Percentiles rank a stretch among this genome's conserved stretches.
Evolutionary conservation across 2,113 vertebrate species (phyloP).

Genomic region (Bos indicus): DNA sequence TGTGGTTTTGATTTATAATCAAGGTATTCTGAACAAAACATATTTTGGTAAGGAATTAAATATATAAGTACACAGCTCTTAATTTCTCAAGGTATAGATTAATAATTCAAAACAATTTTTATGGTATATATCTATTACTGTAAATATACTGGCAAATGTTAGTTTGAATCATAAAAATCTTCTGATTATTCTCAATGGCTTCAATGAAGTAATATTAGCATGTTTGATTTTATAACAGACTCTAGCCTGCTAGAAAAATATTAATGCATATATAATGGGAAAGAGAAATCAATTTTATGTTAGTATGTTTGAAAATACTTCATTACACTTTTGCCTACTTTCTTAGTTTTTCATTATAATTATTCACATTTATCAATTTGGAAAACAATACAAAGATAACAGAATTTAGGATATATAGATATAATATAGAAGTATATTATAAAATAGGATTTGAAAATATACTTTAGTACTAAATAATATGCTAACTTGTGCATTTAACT

Average conservation of each 20-base stretch:
- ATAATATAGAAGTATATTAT: neutral
- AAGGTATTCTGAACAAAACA: neutral
- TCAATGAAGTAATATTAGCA: neutral
- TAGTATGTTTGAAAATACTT: neutral
- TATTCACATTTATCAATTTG: neutral
- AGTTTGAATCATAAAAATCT: conserved; percentile 28
- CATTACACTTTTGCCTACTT: neutral
- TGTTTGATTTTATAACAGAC: neutral
- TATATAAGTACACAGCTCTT: neutral
- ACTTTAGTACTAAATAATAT: neutral
- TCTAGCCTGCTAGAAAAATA: neutral
- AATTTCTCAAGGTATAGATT: neutral
- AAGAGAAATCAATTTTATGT: neutral
- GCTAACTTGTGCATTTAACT: neutral
- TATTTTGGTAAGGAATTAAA: neutral
- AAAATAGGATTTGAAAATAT: neutral
- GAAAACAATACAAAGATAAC: neutral
- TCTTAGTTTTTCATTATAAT: neutral
- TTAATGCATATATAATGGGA: neutral
- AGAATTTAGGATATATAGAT: neutral
- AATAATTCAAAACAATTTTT: conserved; percentile 12
- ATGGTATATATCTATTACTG: neutral
- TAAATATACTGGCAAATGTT: neutral
- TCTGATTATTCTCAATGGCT: neutral
- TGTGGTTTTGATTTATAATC: neutral